Evolutionary conservation across 1,140 invertebrate species (phyloP), one percentile per base, ranked within the genome.

Genomic region (Pissodes strobi): DNA sequence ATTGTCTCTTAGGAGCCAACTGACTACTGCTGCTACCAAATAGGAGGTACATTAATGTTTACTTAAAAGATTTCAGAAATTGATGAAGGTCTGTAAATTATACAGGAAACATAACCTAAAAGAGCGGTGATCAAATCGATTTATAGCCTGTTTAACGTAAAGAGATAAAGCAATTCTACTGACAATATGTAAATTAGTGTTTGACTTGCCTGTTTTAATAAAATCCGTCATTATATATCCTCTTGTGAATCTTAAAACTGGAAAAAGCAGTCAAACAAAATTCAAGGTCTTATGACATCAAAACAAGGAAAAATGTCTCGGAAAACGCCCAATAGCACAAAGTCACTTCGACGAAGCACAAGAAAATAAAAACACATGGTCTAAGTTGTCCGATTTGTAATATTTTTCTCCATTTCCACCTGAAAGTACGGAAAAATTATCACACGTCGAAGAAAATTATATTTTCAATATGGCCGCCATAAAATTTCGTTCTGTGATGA

Each of bases 391-490:
- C n/a, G 1, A 48, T 22, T 51, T 41, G 6, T 13, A 13, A 23
- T 38, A 58, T 64, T 27, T 51, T 65, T 52, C 62, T 37, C 27
- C 39, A 69, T 64, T 71, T 68, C 57, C 66, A 57, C 59, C 60
- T 25, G 65, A 61, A 69, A 70, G 67, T 60, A 61, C 41, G 30
- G 37, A 68, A 73, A 72, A 74, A 75, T 74, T 72, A 68, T n/a
- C 74, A 74, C 73, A 78, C 74, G 72, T 77, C 69, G 51, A 71
- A 74, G 69, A 72, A 75, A 75, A 74, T 69, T 71, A 75, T 76
- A 74, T 78, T 77, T 78, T 77, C 76, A 78, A 78, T 73, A 78
- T 78, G 76, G 76, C 76, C 70, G 74, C 73, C 65, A 68, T 67
- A 74, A 74, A 76, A 74, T 69, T 73, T 71, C 68, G 74, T 72